phyloP scores from a whole-genome alignment of 1,140 invertebrate species.

The Trichonephila inaurata region DNA sequence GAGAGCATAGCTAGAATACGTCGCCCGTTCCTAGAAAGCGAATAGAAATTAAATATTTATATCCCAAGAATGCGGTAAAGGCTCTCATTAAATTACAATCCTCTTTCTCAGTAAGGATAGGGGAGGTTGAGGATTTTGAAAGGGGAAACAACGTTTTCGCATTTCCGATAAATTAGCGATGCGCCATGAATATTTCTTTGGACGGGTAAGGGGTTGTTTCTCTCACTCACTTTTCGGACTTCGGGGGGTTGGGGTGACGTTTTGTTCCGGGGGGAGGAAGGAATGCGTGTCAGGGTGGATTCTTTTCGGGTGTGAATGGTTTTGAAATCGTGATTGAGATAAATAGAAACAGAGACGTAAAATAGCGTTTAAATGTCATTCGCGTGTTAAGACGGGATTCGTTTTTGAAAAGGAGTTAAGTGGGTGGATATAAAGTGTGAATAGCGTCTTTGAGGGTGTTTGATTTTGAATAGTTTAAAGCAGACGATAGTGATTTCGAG shows the following conservation, averaged over 20 bases:
- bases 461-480: background rate
- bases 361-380: conserved; percentile 10
- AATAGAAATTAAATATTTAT: conserved; percentile 75
- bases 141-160: conserved; percentile 46
- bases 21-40: background rate
- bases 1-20: conserved; percentile 48
- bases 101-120: background rate
- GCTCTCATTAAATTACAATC: conserved; percentile 75
- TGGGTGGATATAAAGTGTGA: background rate
- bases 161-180: conserved; percentile 64
- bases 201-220: background rate
- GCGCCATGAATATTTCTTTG: conserved; percentile 66
- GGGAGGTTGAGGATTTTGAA: background rate
- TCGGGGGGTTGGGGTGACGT: background rate
- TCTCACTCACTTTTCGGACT: background rate
- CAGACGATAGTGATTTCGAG: too few relatives aligned
- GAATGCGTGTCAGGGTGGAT: background rate
- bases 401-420: conserved; percentile 1
- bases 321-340: conserved; percentile 9
- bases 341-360: background rate
- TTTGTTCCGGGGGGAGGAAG: background rate
- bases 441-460: background rate
- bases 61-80: conserved; percentile 71
- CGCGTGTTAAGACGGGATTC: background rate
- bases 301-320: conserved; percentile 10